phyloP scores from a whole-genome alignment of 1,140 invertebrate species.

The Lasioglossum albipes region DNA sequence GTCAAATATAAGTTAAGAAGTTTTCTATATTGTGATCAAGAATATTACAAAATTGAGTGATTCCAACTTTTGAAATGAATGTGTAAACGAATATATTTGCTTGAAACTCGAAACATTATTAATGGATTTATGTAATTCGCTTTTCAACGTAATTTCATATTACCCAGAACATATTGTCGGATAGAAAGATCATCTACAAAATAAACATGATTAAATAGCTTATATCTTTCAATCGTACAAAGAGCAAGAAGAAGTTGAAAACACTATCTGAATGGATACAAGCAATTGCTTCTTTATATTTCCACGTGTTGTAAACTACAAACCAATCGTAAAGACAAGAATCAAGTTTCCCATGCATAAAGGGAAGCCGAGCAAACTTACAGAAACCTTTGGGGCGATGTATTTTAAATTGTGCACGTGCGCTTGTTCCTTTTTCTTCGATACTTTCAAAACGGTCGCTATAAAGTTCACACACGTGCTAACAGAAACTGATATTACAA shows the following conservation, averaged over 20 bases:
- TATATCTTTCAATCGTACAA: neutral
- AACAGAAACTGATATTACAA: neutral
- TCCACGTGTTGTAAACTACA: slow-evolving; percentile 7
- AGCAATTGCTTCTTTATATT: neutral
- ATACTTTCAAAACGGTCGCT: slow-evolving; percentile 13
- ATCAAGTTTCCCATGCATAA: slow-evolving; percentile 50
- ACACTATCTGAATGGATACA: neutral
- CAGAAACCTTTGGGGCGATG: slow-evolving; percentile 41
- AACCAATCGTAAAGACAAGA: slow-evolving; percentile 49
- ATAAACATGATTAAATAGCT: too few species aligned
- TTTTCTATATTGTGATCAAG: too few species aligned
- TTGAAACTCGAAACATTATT: too few species aligned
- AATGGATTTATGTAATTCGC: too few species aligned
- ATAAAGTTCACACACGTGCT: neutral
- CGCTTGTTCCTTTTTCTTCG: slow-evolving; percentile 39
- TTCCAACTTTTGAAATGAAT: too few species aligned
- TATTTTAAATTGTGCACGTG: slow-evolving; percentile 52
- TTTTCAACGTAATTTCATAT: too few species aligned
- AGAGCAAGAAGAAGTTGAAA: neutral
- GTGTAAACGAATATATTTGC: too few species aligned
- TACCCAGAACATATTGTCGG: too few species aligned
- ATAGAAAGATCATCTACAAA: too few species aligned
- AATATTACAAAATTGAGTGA: too few species aligned
- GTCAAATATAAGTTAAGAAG: too few species aligned
- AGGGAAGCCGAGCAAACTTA: slow-evolving; percentile 36